These are phyloP conservation scores for Clarias batrachus DNA, from an alignment of 2,113 vertebrate genomes.

Conservation along the genomic window DNA sequence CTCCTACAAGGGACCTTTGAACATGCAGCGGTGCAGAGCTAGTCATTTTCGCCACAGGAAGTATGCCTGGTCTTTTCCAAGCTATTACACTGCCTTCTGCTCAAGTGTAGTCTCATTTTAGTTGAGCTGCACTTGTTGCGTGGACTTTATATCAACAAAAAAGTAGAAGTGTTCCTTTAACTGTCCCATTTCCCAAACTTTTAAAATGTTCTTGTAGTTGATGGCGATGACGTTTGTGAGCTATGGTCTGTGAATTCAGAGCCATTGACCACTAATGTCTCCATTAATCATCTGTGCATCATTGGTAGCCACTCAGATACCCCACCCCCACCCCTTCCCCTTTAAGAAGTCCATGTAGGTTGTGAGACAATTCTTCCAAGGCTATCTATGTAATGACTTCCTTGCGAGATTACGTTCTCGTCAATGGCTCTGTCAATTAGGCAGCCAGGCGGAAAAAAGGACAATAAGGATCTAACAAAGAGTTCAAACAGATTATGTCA, in stretches of 20 bases:
- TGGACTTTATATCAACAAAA: background rate
- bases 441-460: slow-evolving; percentile 51
- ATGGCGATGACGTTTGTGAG: slow-evolving; percentile 5
- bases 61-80: slow-evolving; percentile 26
- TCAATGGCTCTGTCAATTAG: slow-evolving; percentile 51
- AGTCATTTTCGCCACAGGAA: slow-evolving; percentile 41
- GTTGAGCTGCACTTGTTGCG: slow-evolving; percentile 2
- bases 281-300: slow-evolving; percentile 46
- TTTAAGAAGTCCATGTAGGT: slow-evolving; percentile 46
- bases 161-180: background rate
- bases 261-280: slow-evolving; percentile 46
- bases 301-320: slow-evolving; percentile 36
- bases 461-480: slow-evolving; percentile 44
- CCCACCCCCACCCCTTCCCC: background rate
- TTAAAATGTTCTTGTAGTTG: background rate
- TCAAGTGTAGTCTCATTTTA: slow-evolving; percentile 4
- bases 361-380: slow-evolving; percentile 53
- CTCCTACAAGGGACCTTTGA: slow-evolving; percentile 29
- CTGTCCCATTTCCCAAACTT: slow-evolving; percentile 12
- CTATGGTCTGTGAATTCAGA: slow-evolving; percentile 15
- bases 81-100: slow-evolving; percentile 31
- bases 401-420: slow-evolving; percentile 62
- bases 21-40: slow-evolving; percentile 4
- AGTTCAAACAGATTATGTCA: slow-evolving; percentile 49
- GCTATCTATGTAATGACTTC: slow-evolving; percentile 66